phyloP scores from a whole-genome alignment of 2,113 vertebrate genomes.

The Dromas ardeola region DNA sequence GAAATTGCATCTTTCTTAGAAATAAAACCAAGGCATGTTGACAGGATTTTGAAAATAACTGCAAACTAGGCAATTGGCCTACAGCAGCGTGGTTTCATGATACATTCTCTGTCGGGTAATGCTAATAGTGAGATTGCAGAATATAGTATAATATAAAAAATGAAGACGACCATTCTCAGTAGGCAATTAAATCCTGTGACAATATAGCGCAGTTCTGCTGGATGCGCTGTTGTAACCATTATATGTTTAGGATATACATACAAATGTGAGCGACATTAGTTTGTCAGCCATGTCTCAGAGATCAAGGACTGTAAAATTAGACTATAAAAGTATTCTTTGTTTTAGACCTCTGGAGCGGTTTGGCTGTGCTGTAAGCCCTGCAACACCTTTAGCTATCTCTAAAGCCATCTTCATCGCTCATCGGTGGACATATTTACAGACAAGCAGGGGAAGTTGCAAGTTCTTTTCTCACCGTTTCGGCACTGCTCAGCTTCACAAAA shows the following conservation, averaged over 20 bases:
- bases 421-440: background rate
- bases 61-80: background rate
- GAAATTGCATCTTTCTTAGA: background rate
- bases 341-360: background rate
- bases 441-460: background rate
- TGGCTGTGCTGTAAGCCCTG: background rate
- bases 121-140: background rate
- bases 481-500: constrained; percentile 87
- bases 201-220: background rate
- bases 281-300: background rate
- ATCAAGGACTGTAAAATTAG: background rate
- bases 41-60: background rate
- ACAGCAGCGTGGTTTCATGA: background rate
- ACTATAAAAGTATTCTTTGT: background rate
- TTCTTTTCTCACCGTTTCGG: constrained; percentile 75
- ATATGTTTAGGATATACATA: background rate
- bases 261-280: background rate
- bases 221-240: background rate
- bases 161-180: background rate
- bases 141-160: background rate
- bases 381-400: background rate
- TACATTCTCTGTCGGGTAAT: background rate
- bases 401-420: background rate
- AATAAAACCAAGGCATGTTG: background rate
- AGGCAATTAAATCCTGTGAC: background rate